These are phyloP conservation scores for Indicator maculatus DNA, from an alignment of 2,113 vertebrate genomes.

Conservation along the genomic window DNA sequence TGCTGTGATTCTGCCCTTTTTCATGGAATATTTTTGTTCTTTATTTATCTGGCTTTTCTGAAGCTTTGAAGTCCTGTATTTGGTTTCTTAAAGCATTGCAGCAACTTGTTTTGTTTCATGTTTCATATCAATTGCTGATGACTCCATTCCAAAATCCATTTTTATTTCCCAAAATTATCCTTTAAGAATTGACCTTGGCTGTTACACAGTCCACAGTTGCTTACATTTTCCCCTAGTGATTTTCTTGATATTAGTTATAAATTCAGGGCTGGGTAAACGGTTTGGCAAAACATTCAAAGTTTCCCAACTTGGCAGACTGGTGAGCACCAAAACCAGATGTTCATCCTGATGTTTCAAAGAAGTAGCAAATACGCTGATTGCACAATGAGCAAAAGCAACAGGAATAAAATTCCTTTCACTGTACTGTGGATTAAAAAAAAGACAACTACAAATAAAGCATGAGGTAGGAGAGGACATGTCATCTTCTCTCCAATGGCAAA, in stretches of 20 bases:
- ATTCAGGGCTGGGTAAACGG: constrained; percentile 31
- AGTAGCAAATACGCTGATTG: constrained; percentile 2
- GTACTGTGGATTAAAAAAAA: background rate
- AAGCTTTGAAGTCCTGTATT: background rate
- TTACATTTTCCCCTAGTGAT: constrained; percentile 19
- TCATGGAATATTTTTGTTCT: background rate
- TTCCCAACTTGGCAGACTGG: background rate
- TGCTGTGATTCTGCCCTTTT: background rate
- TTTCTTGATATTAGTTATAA: constrained; percentile 40
- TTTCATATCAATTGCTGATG: background rate
- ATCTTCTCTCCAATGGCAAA: background rate
- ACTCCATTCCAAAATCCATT: background rate
- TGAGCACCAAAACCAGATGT: constrained; percentile 52
- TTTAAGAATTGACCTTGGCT: constrained; percentile 32
- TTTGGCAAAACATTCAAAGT: constrained; percentile 46
- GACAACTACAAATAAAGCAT: background rate
- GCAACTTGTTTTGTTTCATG: background rate
- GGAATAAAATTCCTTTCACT: background rate
- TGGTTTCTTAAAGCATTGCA: background rate
- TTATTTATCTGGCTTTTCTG: background rate
- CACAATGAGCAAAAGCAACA: background rate
- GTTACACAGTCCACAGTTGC: background rate
- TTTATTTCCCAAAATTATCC: background rate
- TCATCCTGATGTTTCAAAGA: background rate
- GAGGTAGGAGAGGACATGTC: background rate